These are phyloP conservation scores for Galerucella pusilla DNA, from an alignment of 2,888 invertebrate species.

Conservation along the genomic window DNA sequence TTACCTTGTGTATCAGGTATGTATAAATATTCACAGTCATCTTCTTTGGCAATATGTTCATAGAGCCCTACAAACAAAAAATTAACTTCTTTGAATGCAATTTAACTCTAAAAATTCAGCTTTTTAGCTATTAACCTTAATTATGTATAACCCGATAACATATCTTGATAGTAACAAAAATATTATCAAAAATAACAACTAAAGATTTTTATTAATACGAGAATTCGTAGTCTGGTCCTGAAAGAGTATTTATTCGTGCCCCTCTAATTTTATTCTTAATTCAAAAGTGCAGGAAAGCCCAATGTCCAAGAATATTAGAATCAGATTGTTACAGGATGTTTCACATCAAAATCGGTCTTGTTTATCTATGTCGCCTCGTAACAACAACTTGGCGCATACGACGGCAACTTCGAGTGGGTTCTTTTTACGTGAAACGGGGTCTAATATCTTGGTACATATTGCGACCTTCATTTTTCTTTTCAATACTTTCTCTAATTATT, in stretches of 20 bases:
- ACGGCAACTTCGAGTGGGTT: too few species aligned
- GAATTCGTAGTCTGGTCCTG: conserved; percentile 1
- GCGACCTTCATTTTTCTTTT: background rate
- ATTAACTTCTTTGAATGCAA: conserved; percentile 24
- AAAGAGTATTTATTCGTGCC: background rate
- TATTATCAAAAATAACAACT: conserved; percentile 17
- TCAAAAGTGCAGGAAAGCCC: too few species aligned
- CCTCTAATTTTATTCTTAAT: background rate
- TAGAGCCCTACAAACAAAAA: conserved; percentile 52
- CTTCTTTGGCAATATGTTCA: conserved; percentile 63
- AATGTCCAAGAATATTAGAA: too few species aligned
- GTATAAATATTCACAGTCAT: conserved; percentile 64
- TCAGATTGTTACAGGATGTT: too few species aligned
- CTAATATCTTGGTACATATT: too few species aligned
- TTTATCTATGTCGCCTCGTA: too few species aligned
- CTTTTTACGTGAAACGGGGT: too few species aligned
- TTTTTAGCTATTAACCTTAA: background rate
- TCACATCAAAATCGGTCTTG: too few species aligned
- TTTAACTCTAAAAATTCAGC: conserved; percentile 17
- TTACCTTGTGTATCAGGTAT: conserved; percentile 20
- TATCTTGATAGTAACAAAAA: conserved; percentile 21
- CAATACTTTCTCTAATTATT: background rate
- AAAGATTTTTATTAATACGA: conserved; percentile 13
- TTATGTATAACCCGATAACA: conserved; percentile 19
- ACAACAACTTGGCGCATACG: too few species aligned